Conservation (phyloP, 2,888 invertebrate species). For the Sipunculus nudus region DNA sequence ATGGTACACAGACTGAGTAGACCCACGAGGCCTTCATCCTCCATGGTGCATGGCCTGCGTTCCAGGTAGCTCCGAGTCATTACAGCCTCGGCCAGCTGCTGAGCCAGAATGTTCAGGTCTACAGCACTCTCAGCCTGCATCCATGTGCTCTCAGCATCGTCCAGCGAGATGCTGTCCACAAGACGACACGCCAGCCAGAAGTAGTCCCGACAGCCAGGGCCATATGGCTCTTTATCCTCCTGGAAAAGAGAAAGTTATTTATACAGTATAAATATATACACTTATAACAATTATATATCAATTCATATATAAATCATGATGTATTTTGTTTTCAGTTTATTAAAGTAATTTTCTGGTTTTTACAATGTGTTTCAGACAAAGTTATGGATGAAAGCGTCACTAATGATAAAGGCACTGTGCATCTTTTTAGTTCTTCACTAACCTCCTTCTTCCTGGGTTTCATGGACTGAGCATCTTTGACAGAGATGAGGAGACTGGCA, state of each 20-base stretch:
- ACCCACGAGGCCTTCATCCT: slow-evolving; percentile 91
- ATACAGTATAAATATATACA: too few relatives aligned
- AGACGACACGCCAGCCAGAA: slow-evolving; percentile 91
- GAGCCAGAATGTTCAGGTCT: slow-evolving; percentile 77
- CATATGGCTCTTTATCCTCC: slow-evolving; percentile 81
- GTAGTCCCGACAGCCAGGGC: slow-evolving; percentile 92
- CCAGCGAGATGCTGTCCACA: slow-evolving; percentile 77
- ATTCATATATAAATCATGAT: too few relatives aligned
- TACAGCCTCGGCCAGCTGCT: slow-evolving; percentile 78
- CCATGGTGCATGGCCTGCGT: slow-evolving; percentile 80
- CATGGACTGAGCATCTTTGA: slow-evolving; percentile 87
- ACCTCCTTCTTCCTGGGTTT: slow-evolving; percentile 73
- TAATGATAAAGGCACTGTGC: too few relatives aligned
- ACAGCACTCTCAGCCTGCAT: slow-evolving; percentile 62
- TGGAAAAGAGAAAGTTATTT: slow-evolving; percentile 17
- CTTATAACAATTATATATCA: too few relatives aligned
- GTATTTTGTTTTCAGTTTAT: too few relatives aligned
- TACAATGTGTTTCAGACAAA: too few relatives aligned
- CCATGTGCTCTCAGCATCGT: slow-evolving; percentile 67
- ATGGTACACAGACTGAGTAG: slow-evolving; percentile 87
- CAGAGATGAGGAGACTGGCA: slow-evolving; percentile 81
- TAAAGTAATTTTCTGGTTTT: too few relatives aligned
- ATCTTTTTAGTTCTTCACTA: slow-evolving; percentile 13
- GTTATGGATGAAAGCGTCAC: too few relatives aligned
- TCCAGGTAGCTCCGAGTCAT: slow-evolving; percentile 84